Conservation (phyloP, 2,888 invertebrate species). For the Drosophila antonietae region DNA sequence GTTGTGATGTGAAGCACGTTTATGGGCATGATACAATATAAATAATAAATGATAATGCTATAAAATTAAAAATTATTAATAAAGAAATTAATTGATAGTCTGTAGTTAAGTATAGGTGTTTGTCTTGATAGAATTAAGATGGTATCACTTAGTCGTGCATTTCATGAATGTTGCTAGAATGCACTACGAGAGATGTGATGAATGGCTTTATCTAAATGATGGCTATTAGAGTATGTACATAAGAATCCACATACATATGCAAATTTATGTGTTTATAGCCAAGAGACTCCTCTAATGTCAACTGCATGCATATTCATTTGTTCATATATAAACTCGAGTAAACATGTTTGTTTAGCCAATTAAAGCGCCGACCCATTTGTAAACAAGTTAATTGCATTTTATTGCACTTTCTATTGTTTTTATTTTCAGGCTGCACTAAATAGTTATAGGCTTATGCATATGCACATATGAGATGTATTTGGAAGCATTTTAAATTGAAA, state of each 20-base stretch:
- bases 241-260: not conserved
- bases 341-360: constrained; percentile 15
- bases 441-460: not conserved
- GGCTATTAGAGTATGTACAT: not conserved
- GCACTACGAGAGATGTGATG: not conserved
- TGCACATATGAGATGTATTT: too few species aligned
- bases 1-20: not conserved
- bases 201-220: not conserved
- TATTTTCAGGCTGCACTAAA: constrained; percentile 5
- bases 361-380: constrained; percentile 18
- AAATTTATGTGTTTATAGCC: not conserved
- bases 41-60: not conserved
- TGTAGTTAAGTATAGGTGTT: too few species aligned
- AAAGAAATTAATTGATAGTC: too few species aligned
- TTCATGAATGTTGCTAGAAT: not conserved
- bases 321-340: not conserved
- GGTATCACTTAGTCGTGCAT: not conserved
- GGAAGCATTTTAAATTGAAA: too few species aligned
- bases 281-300: not conserved
- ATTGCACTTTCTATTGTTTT: constrained; percentile 38
- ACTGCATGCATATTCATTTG: not conserved
- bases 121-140: too few species aligned
- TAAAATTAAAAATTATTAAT: not conserved
- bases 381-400: constrained; percentile 46
- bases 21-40: not conserved